These are phyloP conservation scores for Hyaena hyaena DNA, from an alignment of 2,113 vertebrate species.

Conservation along the genomic window DNA sequence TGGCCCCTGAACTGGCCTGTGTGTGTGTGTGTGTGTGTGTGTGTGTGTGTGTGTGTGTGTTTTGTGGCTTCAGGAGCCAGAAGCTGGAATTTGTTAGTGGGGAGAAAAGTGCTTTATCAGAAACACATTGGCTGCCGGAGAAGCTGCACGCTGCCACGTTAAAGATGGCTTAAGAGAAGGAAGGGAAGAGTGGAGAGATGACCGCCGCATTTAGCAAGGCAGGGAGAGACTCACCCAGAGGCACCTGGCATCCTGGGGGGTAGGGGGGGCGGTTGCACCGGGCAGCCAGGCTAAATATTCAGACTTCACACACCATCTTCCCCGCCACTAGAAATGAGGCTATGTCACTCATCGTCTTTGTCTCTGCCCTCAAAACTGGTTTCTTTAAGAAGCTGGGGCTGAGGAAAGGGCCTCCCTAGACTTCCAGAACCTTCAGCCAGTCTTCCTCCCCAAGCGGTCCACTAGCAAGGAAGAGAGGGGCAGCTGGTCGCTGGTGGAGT, in stretches of 20 bases:
- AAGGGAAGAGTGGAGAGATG: not conserved
- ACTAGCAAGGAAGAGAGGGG: not conserved
- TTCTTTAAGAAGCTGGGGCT: conserved; percentile 21
- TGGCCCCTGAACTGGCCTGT: conserved; percentile 46
- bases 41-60: not conserved
- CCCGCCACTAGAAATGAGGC: not conserved
- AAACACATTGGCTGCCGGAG: conserved; percentile 85
- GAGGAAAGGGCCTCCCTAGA: not conserved
- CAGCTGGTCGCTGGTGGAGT: accelerated
- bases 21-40: not conserved
- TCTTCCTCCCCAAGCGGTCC: not conserved
- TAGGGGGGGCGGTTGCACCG: too few relatives aligned
- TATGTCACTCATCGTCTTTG: accelerated
- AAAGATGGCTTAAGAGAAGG: conserved; percentile 32
- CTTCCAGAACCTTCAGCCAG: not conserved
- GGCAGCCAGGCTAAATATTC: not conserved
- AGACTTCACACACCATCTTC: not conserved
- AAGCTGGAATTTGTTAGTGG: conserved; percentile 84
- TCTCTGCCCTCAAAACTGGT: not conserved
- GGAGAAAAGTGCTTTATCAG: conserved; percentile 83
- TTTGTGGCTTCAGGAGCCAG: conserved; percentile 82
- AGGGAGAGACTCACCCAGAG: not conserved
- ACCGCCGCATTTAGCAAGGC: not conserved
- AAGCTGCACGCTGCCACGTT: conserved; percentile 56
- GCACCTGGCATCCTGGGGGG: not conserved